Evolutionary conservation across 2,113 vertebrate genomes (phyloP), one percentile per base, ranked within the genome.

Genomic region (Dryoscopus gambensis): DNA sequence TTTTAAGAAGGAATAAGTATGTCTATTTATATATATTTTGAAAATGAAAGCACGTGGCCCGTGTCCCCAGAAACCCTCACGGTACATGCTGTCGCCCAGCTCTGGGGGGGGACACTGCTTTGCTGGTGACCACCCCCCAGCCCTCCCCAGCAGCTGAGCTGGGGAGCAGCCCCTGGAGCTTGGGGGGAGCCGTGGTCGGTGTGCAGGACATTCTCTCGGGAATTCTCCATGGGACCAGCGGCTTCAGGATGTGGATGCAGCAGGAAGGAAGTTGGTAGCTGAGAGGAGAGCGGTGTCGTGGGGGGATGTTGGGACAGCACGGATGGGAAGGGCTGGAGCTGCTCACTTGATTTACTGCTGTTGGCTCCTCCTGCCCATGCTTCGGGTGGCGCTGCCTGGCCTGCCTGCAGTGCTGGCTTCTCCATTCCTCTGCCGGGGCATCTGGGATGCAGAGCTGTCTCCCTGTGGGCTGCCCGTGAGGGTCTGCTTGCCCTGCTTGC

Each of bases 21-120:
- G 73, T 90, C 89, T 96, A 95, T 96, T 95, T 96, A 78, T 97
- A 87, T 92, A 1, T 90, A 42, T 96, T 87, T 78, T 95, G 91
- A 93, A 97, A 96, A 93, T 14, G 95, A 96, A 95, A 95, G 93
- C 91, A 90, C 7, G 3, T 67, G 39, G 44, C 68, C 19, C 0
- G 0, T 68, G 87, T 87, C 74, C 81, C 52, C 90, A 95, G 80
- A 75, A 93, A 31, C 47, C 78, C 71, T 57, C 12, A 3, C 1
- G 27, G 59, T 89, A 33, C 11, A 0, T 9, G 39, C 42, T 73
- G 76, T 71, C 85, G 83, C 59, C 50, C 46, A 39, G 44, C 67
- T 40, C n/a, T 42, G 47, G 50, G 16, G 23, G 35, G 39, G 37
- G 50, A 77, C 3, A 2, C 42, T 82, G 88, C 65, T 91, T 33